Conservation (phyloP, 2,888 invertebrate species). For the Trimorus sp. region DNA sequence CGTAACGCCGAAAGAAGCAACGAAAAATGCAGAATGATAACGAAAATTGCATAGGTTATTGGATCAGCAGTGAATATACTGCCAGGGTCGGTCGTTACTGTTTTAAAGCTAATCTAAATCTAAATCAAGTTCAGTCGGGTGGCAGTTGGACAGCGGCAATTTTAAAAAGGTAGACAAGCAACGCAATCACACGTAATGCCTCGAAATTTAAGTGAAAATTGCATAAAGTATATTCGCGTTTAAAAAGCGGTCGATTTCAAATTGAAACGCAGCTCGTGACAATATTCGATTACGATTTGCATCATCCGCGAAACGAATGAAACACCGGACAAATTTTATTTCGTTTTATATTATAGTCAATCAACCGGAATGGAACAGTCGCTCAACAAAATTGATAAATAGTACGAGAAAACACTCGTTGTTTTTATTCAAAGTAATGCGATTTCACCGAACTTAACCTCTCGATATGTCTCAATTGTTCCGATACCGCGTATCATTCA, state of each 20-base stretch:
- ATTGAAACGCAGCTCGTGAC: conserved; percentile 1
- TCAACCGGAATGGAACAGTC: too few relatives aligned
- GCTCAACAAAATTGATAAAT: neutral
- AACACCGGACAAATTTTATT: too few relatives aligned
- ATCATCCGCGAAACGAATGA: too few relatives aligned
- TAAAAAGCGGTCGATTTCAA: neutral
- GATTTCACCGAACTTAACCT: too few relatives aligned
- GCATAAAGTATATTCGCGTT: neutral
- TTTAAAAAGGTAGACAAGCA: conserved; percentile 18
- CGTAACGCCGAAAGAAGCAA: too few relatives aligned
- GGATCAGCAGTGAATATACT: too few relatives aligned
- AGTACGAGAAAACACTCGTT: neutral
- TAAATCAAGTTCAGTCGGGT: conserved; percentile 17
- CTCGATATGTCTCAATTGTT: too few relatives aligned
- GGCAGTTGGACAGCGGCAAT: conserved; percentile 14
- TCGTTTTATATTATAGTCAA: too few relatives aligned
- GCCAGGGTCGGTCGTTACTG: neutral
- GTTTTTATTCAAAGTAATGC: neutral
- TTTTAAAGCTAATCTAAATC: conserved; percentile 19
- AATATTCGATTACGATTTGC: too few relatives aligned
- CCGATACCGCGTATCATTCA: too few relatives aligned
- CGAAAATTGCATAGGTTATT: too few relatives aligned
- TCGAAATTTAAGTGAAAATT: conserved; percentile 15
- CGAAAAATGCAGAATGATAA: too few relatives aligned
- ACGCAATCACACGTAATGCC: conserved; percentile 17